A percentile compares a stretch with the other conserved stretches of the same genome.
phyloP scores from a whole-genome alignment of 2,113 vertebrate species.

The Seriola rivoliana region DNA sequence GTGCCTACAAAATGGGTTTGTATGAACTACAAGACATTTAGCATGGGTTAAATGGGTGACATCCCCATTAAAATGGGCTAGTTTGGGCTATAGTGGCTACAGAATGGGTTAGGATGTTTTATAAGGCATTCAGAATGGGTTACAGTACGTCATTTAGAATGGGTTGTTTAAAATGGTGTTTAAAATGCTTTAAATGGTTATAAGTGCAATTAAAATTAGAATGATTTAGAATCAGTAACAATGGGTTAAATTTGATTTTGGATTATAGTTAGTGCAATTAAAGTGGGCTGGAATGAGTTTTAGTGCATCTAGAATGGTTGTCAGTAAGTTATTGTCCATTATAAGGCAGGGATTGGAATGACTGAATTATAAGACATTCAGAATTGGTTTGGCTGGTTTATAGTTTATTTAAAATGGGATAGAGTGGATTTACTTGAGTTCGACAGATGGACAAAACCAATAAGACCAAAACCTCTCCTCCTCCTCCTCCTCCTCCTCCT shows the following conservation, averaged over 20 bases:
- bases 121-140: neutral
- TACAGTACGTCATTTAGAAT: neutral
- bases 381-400: neutral
- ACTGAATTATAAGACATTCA: no score
- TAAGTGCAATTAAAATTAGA: no score
- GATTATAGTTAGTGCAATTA: neutral
- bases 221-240: neutral
- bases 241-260: no score
- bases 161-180: neutral
- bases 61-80: neutral
- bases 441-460: constrained; percentile 22
- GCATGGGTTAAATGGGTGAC: neutral
- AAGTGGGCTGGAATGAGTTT: neutral
- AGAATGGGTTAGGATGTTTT: no score
- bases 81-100: no score
- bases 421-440: neutral
- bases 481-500: neutral
- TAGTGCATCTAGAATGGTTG: neutral
- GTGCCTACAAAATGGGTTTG: neutral
- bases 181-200: neutral
- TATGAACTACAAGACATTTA: no score
- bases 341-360: neutral
- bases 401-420: neutral
- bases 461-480: constrained; percentile 6
- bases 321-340: neutral